Evolutionary conservation across 2,888 invertebrate genomes (phyloP), one percentile per base, ranked within the genome.

Genomic region (Thumatha senex): DNA sequence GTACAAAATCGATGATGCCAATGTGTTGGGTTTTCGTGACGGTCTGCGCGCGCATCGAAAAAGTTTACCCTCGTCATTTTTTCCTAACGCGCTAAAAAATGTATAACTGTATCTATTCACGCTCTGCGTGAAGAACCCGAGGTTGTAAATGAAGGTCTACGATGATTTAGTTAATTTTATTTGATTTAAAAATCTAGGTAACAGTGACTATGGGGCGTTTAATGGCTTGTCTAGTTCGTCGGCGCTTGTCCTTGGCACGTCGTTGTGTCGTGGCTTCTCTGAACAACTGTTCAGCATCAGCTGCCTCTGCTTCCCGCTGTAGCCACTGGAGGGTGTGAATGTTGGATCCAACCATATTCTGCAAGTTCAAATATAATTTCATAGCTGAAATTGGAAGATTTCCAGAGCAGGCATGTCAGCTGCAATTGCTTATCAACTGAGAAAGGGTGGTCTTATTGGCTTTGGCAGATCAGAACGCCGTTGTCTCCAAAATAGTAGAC

Each of bases 331-430:
- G 89, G 0, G 96, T 97, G 78, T 97, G 96, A 58, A 96, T 85
- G 86, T 99, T 99, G 80, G 94, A 96, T 4, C 98, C 98, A 41
- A 97, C 93, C 71, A 94, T 92, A 79, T 98, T 96, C 94, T 98
- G 87, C 41, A 35, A 33, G 1, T n/a, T 33, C 0, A 33, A 33
- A 31, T 31, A 33, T 0, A n/a, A 10, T 41, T 29, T 12, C 1
- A 24, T 12, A 33, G 33, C 3, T 4, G 10, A 33, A 33, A 11
- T 33, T 33, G 0, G 12, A 13, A n/a, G 7, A 12, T 13, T n/a
- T 7, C 13, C 2, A 36, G 14, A 9, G 10, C 13, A 36, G 12
- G n/a, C n/a, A 24, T 24, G 5, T 24, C 3, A 5, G 18, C 18
- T 24, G 18, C 3, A 24, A 4, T 24, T 24, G 3, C 18, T 24